Base-by-base conservation (phyloP, 2,888 invertebrate genomes). In the Apomyelois bistriatella region DNA sequence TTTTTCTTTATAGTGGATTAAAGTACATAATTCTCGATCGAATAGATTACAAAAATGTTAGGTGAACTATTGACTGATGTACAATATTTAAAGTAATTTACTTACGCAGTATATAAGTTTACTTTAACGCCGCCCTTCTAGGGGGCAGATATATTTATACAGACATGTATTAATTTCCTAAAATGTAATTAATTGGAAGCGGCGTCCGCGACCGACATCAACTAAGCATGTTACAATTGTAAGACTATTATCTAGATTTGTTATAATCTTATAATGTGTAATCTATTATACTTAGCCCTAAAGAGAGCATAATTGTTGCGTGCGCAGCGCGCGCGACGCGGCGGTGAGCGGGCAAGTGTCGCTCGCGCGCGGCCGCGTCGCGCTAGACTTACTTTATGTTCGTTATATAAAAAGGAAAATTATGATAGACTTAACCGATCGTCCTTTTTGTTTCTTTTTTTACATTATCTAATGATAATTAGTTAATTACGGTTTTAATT, bases 401-500 rank as follows among this genome's bases (percentile, higher is more conserved):
- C 84, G 79, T 80, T 81, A 81, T 88, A 88, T 87, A 87, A 86
- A 88, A 88, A 85, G 79, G 79, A 87, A 89, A 90, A 87, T 90
- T 90, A 90, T 90, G 90, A 90, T 90, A 90, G 90, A 86, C 82
- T 81, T 80, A 80, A 78, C 77, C 74, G 82, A 80, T 81, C 82
- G 86, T 90, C 90, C 89, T 89, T 83, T 83, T 84, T 85, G 76
- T 85, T 85, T 85, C 80, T 80, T 84, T 74, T 40, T 79, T 77
- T 75, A 70, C 72, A 80, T 74, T 79, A 86, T 84, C 84, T 90
- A 88, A 88, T 87, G 87, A 90, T 91, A 90, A 90, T 91, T 91
- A 91, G 91, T 91, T 91, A 90, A 91, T 91, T 91, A 91, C 91
- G 91, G 91, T 91, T 90, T 78, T 84, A 90, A 90, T 85, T 82